phyloP scores from a whole-genome alignment of 2,797 vertebrate species.

The Cyclopterus lumpus region DNA sequence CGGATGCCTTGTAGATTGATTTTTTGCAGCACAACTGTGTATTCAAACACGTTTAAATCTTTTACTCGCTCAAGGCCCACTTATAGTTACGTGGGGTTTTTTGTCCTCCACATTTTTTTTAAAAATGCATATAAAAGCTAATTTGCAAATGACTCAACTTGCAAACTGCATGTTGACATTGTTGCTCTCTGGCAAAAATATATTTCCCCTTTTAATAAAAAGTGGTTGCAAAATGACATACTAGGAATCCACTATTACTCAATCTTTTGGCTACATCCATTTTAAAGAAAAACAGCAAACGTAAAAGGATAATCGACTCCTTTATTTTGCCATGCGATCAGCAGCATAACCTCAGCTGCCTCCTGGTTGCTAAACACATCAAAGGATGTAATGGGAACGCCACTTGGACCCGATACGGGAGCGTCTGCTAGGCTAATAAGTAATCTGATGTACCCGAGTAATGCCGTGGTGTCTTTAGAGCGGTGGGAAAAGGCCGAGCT shows the following conservation, averaged over 20 bases:
- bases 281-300: not conserved
- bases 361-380: constrained; percentile 59
- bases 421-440: constrained; percentile 77
- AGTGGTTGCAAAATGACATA: not conserved
- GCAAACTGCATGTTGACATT: not conserved
- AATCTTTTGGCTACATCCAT: too few relatives aligned
- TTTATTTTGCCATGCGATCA: constrained; percentile 17
- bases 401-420: constrained; percentile 59
- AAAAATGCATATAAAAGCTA: not conserved
- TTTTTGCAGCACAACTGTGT: not conserved
- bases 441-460: constrained; percentile 72
- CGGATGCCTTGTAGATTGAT: not conserved
- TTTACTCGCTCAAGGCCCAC: not conserved
- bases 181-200: not conserved
- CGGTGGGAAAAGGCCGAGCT: constrained; percentile 72
- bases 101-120: not conserved
- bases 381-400: constrained; percentile 66
- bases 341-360: constrained; percentile 51
- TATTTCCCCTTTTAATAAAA: not conserved
- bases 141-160: not conserved
- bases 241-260: not conserved
- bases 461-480: constrained; percentile 67
- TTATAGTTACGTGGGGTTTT: not conserved
- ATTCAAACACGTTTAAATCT: not conserved
- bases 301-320: not conserved